A percentile compares a stretch with the other conserved stretches of the same genome.
phyloP scores from a whole-genome alignment of 37 sponge, comb jelly and placozoan genomes.

The Mnemiopsis leidyi region DNA sequence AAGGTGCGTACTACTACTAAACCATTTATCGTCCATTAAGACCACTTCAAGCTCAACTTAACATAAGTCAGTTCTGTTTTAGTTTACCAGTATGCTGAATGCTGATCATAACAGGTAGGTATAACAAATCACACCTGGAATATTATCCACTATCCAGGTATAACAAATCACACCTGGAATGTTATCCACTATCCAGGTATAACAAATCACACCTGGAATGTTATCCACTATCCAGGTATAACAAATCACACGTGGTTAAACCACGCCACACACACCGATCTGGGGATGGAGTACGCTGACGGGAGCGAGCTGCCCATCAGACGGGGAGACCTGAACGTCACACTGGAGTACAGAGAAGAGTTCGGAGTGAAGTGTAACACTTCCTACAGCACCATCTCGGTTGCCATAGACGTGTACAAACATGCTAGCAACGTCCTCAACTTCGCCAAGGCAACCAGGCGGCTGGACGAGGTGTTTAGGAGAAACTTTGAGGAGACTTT shows the following conservation, averaged over 20 bases:
- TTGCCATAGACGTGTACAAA: background rate
- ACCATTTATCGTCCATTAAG: no score
- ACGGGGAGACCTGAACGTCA: background rate
- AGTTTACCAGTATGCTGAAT: no score
- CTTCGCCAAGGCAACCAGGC: constrained; percentile 1
- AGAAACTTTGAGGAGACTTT: background rate
- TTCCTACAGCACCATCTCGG: background rate
- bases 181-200: no score
- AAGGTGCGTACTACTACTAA: background rate
- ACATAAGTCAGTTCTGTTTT: no score
- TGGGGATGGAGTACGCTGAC: background rate
- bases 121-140: no score
- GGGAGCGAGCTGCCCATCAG: background rate
- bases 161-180: no score
- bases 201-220: background rate
- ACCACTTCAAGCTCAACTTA: no score
- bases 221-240: background rate
- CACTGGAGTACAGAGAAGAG: background rate
- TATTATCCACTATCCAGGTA: no score
- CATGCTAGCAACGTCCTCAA: background rate
- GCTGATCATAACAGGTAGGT: no score
- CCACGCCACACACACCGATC: background rate
- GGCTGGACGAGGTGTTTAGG: constrained; percentile 9
- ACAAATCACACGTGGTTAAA: background rate
- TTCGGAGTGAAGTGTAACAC: background rate